Percentiles rank a stretch among this genome's conserved stretches.
These are phyloP conservation scores for Sarcophilus harrisii DNA, from an alignment of 2,797 vertebrate genomes.

Conservation along the genomic window DNA sequence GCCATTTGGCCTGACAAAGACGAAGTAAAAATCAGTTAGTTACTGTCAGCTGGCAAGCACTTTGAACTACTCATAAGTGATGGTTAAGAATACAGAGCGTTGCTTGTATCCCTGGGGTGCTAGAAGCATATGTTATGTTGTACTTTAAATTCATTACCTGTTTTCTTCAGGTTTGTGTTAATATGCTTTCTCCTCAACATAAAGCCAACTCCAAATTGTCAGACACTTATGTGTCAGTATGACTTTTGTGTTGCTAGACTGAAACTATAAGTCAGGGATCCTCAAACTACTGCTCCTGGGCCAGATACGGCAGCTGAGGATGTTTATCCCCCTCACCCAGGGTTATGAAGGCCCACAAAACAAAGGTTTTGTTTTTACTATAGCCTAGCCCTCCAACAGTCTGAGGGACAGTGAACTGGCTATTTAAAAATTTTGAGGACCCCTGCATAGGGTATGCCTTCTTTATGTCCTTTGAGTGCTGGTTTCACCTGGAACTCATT, in stretches of 20 bases:
- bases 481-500: conserved; percentile 50
- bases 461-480: conserved; percentile 12
- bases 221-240: background rate
- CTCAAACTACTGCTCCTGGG: too few species aligned
- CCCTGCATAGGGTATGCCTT: background rate
- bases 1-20: conserved; percentile 25
- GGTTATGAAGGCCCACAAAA: too few species aligned
- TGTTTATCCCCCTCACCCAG: too few species aligned
- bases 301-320: too few species aligned
- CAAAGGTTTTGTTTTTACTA: too few species aligned
- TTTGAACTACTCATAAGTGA: background rate
- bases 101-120: background rate
- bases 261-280: too few species aligned
- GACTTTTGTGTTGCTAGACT: background rate
- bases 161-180: conserved; percentile 19
- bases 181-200: conserved; percentile 26
- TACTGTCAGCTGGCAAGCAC: background rate
- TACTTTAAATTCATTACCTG: conserved; percentile 25
- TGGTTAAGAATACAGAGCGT: background rate
- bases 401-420: too few species aligned
- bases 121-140: conserved; percentile 1
- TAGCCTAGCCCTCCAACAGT: too few species aligned
- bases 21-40: conserved; percentile 3
- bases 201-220: conserved; percentile 28
- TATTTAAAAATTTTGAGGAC: too few species aligned